Base-by-base conservation (phyloP, 1,140 invertebrate species). In the Ctenoplectra terminalis region DNA sequence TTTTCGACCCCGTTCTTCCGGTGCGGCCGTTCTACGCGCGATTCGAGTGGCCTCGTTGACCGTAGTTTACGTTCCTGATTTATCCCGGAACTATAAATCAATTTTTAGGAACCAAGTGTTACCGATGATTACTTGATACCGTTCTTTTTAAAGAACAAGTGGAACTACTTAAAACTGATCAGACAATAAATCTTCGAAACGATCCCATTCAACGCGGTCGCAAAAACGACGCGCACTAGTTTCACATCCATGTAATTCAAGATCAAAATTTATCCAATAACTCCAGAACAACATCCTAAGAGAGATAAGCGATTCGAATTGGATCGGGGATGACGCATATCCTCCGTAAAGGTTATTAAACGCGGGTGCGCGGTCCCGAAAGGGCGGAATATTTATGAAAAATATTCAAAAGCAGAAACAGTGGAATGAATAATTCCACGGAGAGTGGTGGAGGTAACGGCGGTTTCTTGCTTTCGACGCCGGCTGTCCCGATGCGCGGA, bases 371-470 rank as follows among this genome's bases (percentile, higher is more conserved):
- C 79, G 70, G 74, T 85, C 84, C 69, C 71, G 72, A 82, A 78
- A 78, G 71, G 71, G 56, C 72, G 85, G 85, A 87, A 87, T 87
- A 87, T 87, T 87, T 84, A 86, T 84, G 86, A 87, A 86, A 87
- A 87, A 87, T 84, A 84, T 87, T 87, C 85, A 84, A 83, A 70
- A 83, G 75, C 48, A 58, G 72, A 37, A 61, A 67, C 66, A 81
- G 26, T 54, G 54, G 73, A 63, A 80, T 86, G 85, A 86, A 87
- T 87, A 87, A 87, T 81, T 87, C 76, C 78, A 23, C 15, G 48
- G 54, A 54, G 43, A 13, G 26, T 23, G 67, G n/a, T 50, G 43
- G 56, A 40, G 56, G n/a, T 17, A 52, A 54, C 67, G 13, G 50
- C 43, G 63, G 48, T 79, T 79, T 76, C 84, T 87, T 75, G 74